Percentiles rank a stretch among this genome's conserved stretches.
phyloP scores from a whole-genome alignment of 2,888 invertebrate species.

The Nomada fucata region DNA sequence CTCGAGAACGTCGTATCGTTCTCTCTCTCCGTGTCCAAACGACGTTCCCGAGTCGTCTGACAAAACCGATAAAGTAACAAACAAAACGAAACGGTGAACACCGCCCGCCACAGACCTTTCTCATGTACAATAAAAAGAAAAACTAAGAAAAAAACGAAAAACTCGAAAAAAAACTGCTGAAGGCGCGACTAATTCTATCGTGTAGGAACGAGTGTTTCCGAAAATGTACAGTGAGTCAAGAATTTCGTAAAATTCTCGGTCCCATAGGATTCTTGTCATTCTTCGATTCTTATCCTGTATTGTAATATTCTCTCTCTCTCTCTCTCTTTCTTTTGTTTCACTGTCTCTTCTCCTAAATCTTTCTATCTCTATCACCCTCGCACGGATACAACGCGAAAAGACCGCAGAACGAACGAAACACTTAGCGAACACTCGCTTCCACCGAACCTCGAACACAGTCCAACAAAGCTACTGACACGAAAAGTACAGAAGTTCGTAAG shows the following conservation, averaged over 20 bases:
- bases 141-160: constrained; percentile 40
- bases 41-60: constrained; percentile 24
- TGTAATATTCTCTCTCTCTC: constrained; percentile 18
- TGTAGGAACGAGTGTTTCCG: constrained; percentile 14
- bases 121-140: constrained; percentile 46
- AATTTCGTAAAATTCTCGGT: constrained; percentile 4
- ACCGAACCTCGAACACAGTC: neutral
- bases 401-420: constrained; percentile 19
- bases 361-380: neutral
- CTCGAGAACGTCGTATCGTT: constrained; percentile 31
- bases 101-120: constrained; percentile 18
- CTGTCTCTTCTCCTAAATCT: neutral
- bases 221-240: constrained; percentile 6
- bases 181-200: constrained; percentile 44
- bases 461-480: neutral
- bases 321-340: neutral
- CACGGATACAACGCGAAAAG: constrained; percentile 2
- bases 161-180: constrained; percentile 57
- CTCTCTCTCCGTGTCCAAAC: neutral
- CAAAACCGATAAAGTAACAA: neutral
- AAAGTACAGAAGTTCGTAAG: neutral
- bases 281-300: constrained; percentile 27
- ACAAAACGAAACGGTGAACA: constrained; percentile 32
- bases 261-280: constrained; percentile 9
- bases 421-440: constrained; percentile 27